Evolutionary conservation across 64 coral and sea anemone species (phyloP).

Genomic region (Montipora capricornis): DNA sequence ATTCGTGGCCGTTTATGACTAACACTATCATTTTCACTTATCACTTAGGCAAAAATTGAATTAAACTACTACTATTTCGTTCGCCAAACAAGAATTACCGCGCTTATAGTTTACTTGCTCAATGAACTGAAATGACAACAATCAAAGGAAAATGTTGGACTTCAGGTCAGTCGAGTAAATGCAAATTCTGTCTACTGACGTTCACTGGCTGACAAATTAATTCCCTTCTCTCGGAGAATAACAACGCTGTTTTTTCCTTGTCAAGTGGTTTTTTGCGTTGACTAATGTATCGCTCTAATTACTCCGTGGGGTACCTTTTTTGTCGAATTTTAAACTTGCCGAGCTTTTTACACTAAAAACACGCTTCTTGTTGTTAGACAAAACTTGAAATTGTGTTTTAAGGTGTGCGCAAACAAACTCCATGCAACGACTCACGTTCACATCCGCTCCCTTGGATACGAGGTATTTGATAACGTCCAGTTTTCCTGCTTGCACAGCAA

Average conservation of each 20-base stretch:
- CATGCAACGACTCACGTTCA: constrained; percentile 52
- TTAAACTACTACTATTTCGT: neutral
- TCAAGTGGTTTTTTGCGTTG: neutral
- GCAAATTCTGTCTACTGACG: constrained; percentile 15
- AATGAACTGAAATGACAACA: neutral
- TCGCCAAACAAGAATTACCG: neutral
- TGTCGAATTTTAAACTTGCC: neutral
- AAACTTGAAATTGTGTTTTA: neutral
- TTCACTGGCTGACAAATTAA: neutral
- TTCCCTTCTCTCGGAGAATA: neutral
- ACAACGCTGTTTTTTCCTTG: neutral
- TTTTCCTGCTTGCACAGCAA: constrained; percentile 42
- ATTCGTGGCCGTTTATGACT: neutral
- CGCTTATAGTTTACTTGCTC: neutral
- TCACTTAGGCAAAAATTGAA: neutral
- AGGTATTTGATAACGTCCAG: constrained; percentile 44
- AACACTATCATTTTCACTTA: neutral
- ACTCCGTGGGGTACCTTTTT: neutral
- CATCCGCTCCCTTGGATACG: constrained; percentile 43
- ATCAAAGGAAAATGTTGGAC: neutral
- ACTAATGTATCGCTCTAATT: neutral
- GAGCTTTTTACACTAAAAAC: neutral
- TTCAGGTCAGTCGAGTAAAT: neutral
- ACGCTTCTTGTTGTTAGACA: neutral
- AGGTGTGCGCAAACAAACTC: constrained; percentile 10